Conservation (phyloP, 2,797 vertebrate species). For the Micrastur ruficollis region DNA sequence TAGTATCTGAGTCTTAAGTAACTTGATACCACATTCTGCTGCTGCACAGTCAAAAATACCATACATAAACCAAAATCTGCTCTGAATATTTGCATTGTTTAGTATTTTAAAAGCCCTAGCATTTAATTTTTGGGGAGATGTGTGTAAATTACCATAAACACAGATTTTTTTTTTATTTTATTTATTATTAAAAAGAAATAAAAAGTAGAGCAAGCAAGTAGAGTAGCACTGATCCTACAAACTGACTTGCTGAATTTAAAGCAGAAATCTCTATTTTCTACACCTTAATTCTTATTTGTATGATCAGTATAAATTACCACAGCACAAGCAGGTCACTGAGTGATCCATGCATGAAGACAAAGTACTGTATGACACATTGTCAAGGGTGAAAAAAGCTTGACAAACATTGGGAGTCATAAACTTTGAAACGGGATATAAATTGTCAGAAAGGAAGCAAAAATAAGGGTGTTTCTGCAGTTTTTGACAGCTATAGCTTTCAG, state of each 20-base stretch:
- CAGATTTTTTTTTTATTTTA: constrained; percentile 19
- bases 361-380: background rate
- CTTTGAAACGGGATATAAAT: background rate
- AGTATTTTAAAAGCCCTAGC: background rate
- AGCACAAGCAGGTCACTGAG: background rate
- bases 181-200: background rate
- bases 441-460: constrained; percentile 36
- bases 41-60: background rate
- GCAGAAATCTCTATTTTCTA: background rate
- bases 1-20: background rate
- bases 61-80: background rate
- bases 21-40: background rate
- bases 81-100: background rate
- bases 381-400: constrained; percentile 2
- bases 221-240: background rate
- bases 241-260: background rate
- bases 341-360: background rate
- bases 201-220: background rate
- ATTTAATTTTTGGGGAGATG: background rate
- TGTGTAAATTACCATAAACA: background rate
- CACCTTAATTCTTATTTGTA: background rate
- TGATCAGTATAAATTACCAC: background rate
- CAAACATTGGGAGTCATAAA: background rate
- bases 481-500: constrained; percentile 14
- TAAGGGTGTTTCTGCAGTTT: background rate